Evolutionary conservation across 2,113 vertebrate species (phyloP), one percentile per base, ranked within the genome.

Genomic region (Vombatus ursinus): DNA sequence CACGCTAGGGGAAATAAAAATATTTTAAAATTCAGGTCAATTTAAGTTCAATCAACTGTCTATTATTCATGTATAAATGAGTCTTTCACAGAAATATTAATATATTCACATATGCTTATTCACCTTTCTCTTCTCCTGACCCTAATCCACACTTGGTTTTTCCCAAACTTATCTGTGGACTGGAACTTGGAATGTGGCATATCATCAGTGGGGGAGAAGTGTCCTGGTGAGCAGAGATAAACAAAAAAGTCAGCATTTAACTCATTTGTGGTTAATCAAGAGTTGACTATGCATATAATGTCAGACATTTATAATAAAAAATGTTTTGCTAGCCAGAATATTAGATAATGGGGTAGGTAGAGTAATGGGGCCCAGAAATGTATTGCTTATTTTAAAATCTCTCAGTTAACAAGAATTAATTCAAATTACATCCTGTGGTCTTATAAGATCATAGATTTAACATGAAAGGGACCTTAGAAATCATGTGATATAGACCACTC

Each of bases 1-100:
- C 91, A 23, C 52, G 12, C 44, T 92, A 90, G 22, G 9, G 14
- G 95, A 92, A 95, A 95, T 89, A 37, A 93, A 52, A 68, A n/a
- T 77, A 22, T 77, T 77, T 77, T 22, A 77, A 44, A 77, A 77
- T 77, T 77, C 37, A 37, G 68, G 19, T 8, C 68, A n/a, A 68
- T 68, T 37, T 3, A 37, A 77, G 16, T 77, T 77, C 68, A 77
- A n/a, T 77, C 16, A n/a, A 77, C 68, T 61, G 28, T 37, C 26
- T 68, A 77, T 77, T 77, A 77, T n/a, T n/a, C 68, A 77, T 44
- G 16, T n/a, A 19, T 44, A 68, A 68, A 68, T 37, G 37, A 77
- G 14, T 77, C 68, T 77, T 44, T 77, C 37, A n/a, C 68, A 77
- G 16, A 77, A 77, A 77, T 77, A n/a, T n/a, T 16, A 14, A 37